Conservation (phyloP, 2,797 vertebrate species). For the Salarias fasciatus region DNA sequence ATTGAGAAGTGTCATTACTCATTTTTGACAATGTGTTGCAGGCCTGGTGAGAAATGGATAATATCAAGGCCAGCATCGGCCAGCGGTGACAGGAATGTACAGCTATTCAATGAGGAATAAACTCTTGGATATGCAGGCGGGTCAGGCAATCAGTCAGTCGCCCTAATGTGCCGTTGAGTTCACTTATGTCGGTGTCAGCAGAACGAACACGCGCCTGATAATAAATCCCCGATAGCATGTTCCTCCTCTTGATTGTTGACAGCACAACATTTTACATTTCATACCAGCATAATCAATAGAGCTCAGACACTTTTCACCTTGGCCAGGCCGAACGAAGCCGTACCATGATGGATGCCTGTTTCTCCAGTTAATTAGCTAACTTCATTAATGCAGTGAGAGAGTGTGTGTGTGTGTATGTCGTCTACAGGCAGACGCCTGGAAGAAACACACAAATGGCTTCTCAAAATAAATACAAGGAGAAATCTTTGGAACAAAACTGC, state of each 20-base stretch:
- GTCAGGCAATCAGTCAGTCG: slow-evolving; percentile 21
- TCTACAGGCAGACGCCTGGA: not conserved
- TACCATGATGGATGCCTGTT: slow-evolving; percentile 9
- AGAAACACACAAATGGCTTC: no score
- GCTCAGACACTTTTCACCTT: slow-evolving; percentile 19
- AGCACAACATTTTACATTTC: slow-evolving; percentile 6
- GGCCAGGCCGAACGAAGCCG: not conserved
- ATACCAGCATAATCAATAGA: not conserved
- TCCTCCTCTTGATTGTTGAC: not conserved
- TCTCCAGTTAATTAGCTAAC: slow-evolving; percentile 21
- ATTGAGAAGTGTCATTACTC: slow-evolving; percentile 80
- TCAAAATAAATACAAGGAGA: no score
- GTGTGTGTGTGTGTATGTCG: not conserved
- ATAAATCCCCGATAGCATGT: not conserved
- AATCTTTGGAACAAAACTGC: no score
- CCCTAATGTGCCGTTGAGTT: not conserved
- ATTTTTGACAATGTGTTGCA: slow-evolving; percentile 70
- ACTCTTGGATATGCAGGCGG: slow-evolving; percentile 14
- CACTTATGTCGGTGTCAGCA: slow-evolving; percentile 9
- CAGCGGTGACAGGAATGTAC: slow-evolving; percentile 29
- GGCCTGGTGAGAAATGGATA: slow-evolving; percentile 60
- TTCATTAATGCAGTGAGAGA: slow-evolving; percentile 18
- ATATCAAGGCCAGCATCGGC: slow-evolving; percentile 54
- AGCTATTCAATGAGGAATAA: slow-evolving; percentile 26
- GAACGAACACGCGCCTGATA: not conserved